Evolutionary conservation across 2,888 invertebrate genomes (phyloP).

Genomic region (Portevinia maculata): DNA sequence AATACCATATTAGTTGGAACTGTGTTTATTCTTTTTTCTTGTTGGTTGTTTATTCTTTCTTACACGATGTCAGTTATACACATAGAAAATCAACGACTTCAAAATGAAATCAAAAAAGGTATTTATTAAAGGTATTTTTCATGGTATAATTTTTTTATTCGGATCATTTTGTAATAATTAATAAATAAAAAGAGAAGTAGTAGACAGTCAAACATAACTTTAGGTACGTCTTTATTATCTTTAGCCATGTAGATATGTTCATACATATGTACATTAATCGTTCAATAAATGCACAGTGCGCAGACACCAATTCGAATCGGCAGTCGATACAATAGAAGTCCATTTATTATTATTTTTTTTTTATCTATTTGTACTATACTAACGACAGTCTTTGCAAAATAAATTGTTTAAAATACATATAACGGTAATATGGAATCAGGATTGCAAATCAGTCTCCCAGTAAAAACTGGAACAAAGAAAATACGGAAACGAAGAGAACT

Average conservation of each 20-base stretch:
- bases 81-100: constrained; percentile 63
- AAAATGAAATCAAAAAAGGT: constrained; percentile 71
- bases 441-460: constrained; percentile 86
- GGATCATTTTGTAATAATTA: too few species aligned
- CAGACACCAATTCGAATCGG: constrained; percentile 50
- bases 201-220: constrained; percentile 11
- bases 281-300: constrained; percentile 29
- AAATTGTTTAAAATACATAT: constrained; percentile 15
- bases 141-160: background rate
- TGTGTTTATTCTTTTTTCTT: constrained; percentile 60
- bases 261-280: constrained; percentile 25
- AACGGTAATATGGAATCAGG: constrained; percentile 84
- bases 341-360: constrained; percentile 26
- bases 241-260: background rate
- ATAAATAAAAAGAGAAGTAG: background rate
- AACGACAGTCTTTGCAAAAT: constrained; percentile 4
- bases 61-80: constrained; percentile 68
- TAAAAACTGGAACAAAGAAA: constrained; percentile 86
- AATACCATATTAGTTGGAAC: constrained; percentile 56
- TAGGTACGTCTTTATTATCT: background rate
- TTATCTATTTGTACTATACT: background rate
- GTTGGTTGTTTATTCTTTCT: constrained; percentile 66
- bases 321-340: constrained; percentile 66
- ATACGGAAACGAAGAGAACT: constrained; percentile 90
- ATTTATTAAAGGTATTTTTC: background rate